phyloP scores from a whole-genome alignment of 2,113 vertebrate species.

The Upupa epops region DNA sequence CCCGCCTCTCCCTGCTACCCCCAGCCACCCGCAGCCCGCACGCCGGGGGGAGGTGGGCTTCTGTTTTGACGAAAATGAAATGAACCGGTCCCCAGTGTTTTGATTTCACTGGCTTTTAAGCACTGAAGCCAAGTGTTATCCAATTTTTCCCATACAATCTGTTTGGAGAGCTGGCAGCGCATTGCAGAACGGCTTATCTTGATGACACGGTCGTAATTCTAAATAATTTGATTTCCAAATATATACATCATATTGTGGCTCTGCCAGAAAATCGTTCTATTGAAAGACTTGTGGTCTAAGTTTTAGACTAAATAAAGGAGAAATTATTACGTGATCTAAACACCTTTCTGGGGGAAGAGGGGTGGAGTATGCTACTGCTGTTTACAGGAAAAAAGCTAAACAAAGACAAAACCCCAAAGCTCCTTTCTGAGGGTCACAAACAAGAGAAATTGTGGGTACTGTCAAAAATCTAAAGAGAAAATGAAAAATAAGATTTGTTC shows the following conservation, averaged over 20 bases:
- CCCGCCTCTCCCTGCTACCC: background rate
- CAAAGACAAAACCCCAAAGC: constrained; percentile 54
- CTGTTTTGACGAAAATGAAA: constrained; percentile 36
- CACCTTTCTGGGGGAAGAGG: background rate
- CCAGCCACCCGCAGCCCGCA: background rate
- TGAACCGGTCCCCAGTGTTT: constrained; percentile 30
- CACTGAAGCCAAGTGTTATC: constrained; percentile 56
- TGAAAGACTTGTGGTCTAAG: constrained; percentile 47
- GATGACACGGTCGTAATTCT: constrained; percentile 66
- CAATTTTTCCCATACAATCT: constrained; percentile 49
- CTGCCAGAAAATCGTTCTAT: constrained; percentile 45
- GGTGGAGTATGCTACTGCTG: background rate
- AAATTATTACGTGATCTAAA: background rate
- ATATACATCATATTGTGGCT: constrained; percentile 39
- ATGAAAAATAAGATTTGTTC: constrained; percentile 39
- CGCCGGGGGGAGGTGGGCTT: background rate
- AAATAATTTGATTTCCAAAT: constrained; percentile 71
- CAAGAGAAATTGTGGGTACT: background rate
- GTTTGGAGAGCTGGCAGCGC: constrained; percentile 58
- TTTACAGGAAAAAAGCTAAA: constrained; percentile 32
- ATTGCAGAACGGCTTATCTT: constrained; percentile 69
- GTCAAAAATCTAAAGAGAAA: constrained; percentile 5
- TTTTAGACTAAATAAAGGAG: constrained; percentile 40
- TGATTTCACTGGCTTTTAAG: constrained; percentile 44
- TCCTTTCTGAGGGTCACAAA: constrained; percentile 30